Percentiles rank a stretch among this genome's conserved stretches.
phyloP scores from a whole-genome alignment of 1,140 invertebrate genomes.

The Eupristina koningsbergeri region DNA sequence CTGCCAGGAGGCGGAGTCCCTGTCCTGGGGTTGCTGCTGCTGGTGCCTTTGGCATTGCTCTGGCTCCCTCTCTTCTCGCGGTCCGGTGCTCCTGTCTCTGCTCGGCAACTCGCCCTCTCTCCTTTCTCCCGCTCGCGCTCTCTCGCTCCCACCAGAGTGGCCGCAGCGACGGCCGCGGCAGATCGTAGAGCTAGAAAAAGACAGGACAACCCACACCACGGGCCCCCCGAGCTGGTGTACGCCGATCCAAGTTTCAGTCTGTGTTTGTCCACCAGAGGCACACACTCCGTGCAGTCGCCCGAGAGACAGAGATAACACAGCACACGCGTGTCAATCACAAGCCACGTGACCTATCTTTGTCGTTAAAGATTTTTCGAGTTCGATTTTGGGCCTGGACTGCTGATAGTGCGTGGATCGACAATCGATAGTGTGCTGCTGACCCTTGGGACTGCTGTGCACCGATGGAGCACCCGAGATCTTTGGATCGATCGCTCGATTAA shows the following conservation, averaged over 20 bases:
- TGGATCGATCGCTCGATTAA: neutral
- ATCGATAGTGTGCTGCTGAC: neutral
- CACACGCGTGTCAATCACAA: neutral
- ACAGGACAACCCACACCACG: constrained; percentile 57
- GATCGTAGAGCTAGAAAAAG: constrained; percentile 63
- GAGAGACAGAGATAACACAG: constrained; percentile 17
- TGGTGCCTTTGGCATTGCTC: neutral
- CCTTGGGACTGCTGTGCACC: neutral
- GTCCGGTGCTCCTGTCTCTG: neutral
- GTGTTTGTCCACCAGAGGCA: constrained; percentile 67
- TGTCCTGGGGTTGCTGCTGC: constrained; percentile 24
- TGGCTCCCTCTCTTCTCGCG: constrained; percentile 13
- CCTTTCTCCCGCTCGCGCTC: neutral
- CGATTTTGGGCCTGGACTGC: neutral
- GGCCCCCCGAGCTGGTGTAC: constrained; percentile 63
- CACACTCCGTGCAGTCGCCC: neutral
- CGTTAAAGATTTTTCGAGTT: neutral
- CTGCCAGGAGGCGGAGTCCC: constrained; percentile 68
- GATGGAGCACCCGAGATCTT: neutral
- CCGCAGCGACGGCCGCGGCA: neutral
- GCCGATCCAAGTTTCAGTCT: constrained; percentile 66
- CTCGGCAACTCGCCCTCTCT: neutral
- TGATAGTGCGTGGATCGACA: neutral
- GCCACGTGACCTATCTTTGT: neutral
- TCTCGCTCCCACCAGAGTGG: neutral